phyloP scores from a whole-genome alignment of 2,113 vertebrate genomes.

The Copsychus sechellarum region DNA sequence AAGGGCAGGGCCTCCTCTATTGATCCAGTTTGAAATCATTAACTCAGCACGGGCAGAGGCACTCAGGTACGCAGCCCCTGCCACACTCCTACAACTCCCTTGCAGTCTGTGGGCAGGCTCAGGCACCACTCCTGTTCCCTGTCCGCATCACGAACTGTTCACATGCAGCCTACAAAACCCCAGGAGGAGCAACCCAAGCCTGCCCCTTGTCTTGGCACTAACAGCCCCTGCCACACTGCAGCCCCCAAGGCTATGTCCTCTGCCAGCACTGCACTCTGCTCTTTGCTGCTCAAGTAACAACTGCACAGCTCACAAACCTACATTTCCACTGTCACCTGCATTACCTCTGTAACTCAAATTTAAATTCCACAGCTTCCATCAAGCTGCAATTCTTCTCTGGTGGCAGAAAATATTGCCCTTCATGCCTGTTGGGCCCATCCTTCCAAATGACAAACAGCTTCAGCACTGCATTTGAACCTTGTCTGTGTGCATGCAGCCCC shows the following conservation, averaged over 20 bases:
- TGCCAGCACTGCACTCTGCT: neutral
- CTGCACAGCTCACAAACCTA: neutral
- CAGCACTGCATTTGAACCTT: neutral
- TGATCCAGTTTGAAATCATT: neutral
- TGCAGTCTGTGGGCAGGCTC: neutral
- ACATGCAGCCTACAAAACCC: rapidly evolving
- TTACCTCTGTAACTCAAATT: neutral
- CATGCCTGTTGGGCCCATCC: neutral
- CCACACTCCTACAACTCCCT: neutral
- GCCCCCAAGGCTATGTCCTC: neutral
- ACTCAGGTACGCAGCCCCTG: neutral
- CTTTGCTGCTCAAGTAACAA: neutral
- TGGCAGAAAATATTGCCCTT: neutral
- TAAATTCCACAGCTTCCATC: neutral
- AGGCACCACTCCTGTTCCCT: neutral
- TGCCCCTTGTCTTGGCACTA: neutral
- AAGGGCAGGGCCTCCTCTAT: neutral
- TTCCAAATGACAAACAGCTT: neutral
- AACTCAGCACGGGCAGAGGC: neutral
- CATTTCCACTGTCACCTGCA: neutral
- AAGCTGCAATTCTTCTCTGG: neutral
- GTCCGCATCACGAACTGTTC: neutral
- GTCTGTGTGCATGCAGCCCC: rapidly evolving
- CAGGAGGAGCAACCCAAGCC: neutral
- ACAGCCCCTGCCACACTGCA: neutral